phyloP scores from a whole-genome alignment of 2,888 invertebrate genomes.

The Eupithecia tripunctaria region DNA sequence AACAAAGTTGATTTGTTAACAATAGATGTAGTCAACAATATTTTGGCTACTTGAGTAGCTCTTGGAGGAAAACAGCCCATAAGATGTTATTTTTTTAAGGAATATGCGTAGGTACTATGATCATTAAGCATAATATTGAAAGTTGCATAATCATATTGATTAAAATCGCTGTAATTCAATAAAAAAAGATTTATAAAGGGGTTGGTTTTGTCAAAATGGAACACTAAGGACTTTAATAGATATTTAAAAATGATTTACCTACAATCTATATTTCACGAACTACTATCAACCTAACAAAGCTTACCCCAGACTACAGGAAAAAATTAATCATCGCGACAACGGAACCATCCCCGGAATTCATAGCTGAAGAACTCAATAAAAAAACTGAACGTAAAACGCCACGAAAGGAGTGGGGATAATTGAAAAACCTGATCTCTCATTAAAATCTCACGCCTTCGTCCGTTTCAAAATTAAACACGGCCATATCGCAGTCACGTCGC shows the following conservation, averaged over 20 bases:
- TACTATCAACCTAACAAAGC: not conserved
- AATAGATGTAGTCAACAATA: no score
- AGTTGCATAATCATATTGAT: no score
- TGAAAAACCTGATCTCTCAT: conserved; percentile 83
- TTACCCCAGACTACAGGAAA: not conserved
- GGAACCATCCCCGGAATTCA: conserved; percentile 27
- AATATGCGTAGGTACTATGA: no score
- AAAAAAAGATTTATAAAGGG: no score
- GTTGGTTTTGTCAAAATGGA: not conserved
- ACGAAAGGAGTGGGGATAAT: conserved; percentile 77
- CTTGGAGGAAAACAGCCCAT: no score
- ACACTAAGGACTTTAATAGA: not conserved
- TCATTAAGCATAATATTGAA: no score
- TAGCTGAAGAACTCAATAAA: conserved; percentile 54
- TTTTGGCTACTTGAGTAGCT: no score
- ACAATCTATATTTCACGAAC: not conserved
- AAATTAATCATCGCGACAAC: conserved; percentile 29
- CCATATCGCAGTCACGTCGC: conserved; percentile 79
- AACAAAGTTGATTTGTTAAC: no score
- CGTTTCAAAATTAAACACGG: conserved; percentile 76
- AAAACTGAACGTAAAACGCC: conserved; percentile 69
- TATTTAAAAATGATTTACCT: not conserved
- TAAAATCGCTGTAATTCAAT: no score
- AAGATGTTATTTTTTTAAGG: no score
- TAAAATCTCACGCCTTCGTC: conserved; percentile 79